Base-by-base conservation (phyloP, 2,113 vertebrate genomes). In the Myiagra hebetior region DNA sequence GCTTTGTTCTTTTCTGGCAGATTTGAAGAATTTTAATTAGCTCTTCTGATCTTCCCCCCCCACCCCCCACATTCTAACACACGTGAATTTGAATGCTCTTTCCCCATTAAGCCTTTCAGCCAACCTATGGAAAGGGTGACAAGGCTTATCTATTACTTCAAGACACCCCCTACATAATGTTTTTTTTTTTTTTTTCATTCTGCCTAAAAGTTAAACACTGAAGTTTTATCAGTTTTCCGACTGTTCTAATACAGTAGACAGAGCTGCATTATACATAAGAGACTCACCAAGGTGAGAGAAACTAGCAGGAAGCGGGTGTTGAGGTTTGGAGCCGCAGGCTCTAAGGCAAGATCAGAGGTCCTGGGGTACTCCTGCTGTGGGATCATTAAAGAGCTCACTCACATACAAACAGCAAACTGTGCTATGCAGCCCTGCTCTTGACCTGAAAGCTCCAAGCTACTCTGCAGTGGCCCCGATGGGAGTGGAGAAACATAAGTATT, bases 21-120 rank as follows among this genome's bases (percentile, higher is more conserved):
- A 53, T 65, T 68, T 68, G 52, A 91, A 85, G 69, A 67, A 93
- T 64, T 91, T 75, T 87, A 72, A 81, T 93, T 84, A 63, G 20
- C 49, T 87, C 30, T 84, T 77, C 30, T 52, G 59, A 28, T 37
- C 15, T 23, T 22, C 11, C 21, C 11, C 11, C 21, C 11, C 5
- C 42, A 18, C 42, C 33, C 52, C 31, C 22, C 21, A 12, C 68
- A 31, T 53, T 77, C 28, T 33, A 80, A 89, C 12, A 84, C 53
- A 81, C 24, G 59, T 70, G 26, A 74, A 91, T 93, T 37, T 74
- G 47, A 93, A 78, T 23, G 16, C 15, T 30, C 33, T 80, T 81
- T 81, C 44, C 16, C 67, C 67, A 50, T 23, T 39, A 77, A 87
- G 44, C 35, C 64, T 82, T 81, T 70, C 47, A 81, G 81, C 12